Evolutionary conservation across 2,113 vertebrate species (phyloP).

Genomic region (pig (Sus scrofa)): T2T-Sscrofa CM000826.6:96881501-96882000

Average conservation of each 20-base stretch:
- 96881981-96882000: slow-evolving; percentile 7
- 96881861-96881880: slow-evolving; percentile 32
- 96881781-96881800: slow-evolving; percentile 47
- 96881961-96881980: slow-evolving; percentile 39
- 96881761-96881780: slow-evolving; percentile 2
- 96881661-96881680: neutral
- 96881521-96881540: neutral
- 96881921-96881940: slow-evolving; percentile 25
- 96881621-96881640: neutral
- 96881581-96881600: neutral
- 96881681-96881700: neutral
- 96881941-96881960: neutral
- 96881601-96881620: neutral
- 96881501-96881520: neutral
- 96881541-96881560: neutral
- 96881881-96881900: neutral
- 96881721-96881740: neutral
- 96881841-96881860: neutral
- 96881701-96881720: neutral
- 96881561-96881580: too few relatives aligned
- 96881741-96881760: slow-evolving; percentile 15
- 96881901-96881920: slow-evolving; percentile 54
- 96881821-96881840: slow-evolving; percentile 21
- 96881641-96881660: neutral
- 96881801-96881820: neutral